Conservation (phyloP, 2,888 invertebrate genomes). For the Hoplodrina blanda region DNA sequence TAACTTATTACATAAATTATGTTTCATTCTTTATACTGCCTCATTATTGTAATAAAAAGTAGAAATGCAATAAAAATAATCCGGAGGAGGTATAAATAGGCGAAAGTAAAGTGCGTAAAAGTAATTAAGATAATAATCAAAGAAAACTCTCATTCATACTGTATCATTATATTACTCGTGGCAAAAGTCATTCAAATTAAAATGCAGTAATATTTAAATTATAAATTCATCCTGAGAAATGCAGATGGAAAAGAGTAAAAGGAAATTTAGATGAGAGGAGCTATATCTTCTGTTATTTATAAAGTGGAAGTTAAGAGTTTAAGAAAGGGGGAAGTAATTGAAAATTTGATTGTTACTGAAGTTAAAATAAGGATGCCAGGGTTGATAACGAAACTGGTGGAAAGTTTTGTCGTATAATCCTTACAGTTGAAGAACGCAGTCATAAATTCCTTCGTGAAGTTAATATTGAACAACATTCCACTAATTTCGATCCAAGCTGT, state of each 20-base stretch:
- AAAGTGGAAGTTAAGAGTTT: constrained; percentile 76
- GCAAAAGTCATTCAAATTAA: constrained; percentile 78
- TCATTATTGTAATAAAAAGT: constrained; percentile 78
- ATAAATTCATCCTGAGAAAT: constrained; percentile 75
- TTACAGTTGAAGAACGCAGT: constrained; percentile 37
- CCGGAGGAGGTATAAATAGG: constrained; percentile 79
- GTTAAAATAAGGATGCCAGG: constrained; percentile 81
- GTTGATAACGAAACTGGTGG: constrained; percentile 77
- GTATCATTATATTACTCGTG: constrained; percentile 71
- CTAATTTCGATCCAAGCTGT: constrained; percentile 74
- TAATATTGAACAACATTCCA: constrained; percentile 63
- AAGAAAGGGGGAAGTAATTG: constrained; percentile 79
- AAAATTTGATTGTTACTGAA: constrained; percentile 82
- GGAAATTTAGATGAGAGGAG: constrained; percentile 75
- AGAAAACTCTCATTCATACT: constrained; percentile 77
- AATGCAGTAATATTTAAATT: constrained; percentile 77
- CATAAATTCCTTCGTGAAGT: constrained; percentile 9
- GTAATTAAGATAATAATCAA: constrained; percentile 61
- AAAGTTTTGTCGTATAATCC: constrained; percentile 61
- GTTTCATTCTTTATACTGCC: constrained; percentile 84
- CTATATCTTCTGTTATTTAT: constrained; percentile 73
- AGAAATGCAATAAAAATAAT: constrained; percentile 83
- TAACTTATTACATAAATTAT: constrained; percentile 79
- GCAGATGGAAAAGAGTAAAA: constrained; percentile 77
- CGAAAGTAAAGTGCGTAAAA: constrained; percentile 85